Conservation (phyloP, 2,113 vertebrate genomes). For the Rhinolophus sinicus region DNA sequence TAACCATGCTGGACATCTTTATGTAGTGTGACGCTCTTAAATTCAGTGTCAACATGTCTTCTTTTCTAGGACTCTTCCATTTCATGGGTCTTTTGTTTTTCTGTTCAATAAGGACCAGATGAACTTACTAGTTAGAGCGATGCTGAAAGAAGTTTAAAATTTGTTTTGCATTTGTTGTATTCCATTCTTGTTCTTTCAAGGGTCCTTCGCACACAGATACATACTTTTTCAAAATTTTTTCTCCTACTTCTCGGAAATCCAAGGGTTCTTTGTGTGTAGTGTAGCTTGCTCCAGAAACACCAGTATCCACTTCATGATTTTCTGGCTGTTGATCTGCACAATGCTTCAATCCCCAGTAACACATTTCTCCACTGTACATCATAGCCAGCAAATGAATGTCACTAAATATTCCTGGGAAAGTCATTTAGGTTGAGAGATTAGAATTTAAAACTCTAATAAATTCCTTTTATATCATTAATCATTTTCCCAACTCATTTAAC, state of each 20-base stretch:
- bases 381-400: slow-evolving; percentile 92
- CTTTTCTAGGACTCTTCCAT: slow-evolving; percentile 15
- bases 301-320: neutral
- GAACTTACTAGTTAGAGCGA: slow-evolving; percentile 19
- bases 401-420: slow-evolving; percentile 91
- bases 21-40: slow-evolving; percentile 23
- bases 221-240: slow-evolving; percentile 93
- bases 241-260: slow-evolving; percentile 95
- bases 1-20: neutral
- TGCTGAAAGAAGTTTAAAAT: slow-evolving; percentile 91
- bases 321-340: slow-evolving; percentile 78
- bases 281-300: slow-evolving; percentile 21
- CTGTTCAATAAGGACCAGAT: neutral
- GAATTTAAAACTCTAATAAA: slow-evolving; percentile 42
- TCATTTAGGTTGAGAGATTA: slow-evolving; percentile 64
- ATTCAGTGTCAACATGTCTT: slow-evolving; percentile 9
- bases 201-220: slow-evolving; percentile 94
- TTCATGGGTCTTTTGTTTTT: neutral
- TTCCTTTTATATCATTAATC: neutral
- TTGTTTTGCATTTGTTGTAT: slow-evolving; percentile 93
- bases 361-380: slow-evolving; percentile 99
- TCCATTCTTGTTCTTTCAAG: slow-evolving; percentile 94
- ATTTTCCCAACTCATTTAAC: neutral
- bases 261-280: slow-evolving; percentile 83
- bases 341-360: slow-evolving; percentile 96